phyloP scores from a whole-genome alignment of 2,888 invertebrate species.

The Hyposoter dolosus region DNA sequence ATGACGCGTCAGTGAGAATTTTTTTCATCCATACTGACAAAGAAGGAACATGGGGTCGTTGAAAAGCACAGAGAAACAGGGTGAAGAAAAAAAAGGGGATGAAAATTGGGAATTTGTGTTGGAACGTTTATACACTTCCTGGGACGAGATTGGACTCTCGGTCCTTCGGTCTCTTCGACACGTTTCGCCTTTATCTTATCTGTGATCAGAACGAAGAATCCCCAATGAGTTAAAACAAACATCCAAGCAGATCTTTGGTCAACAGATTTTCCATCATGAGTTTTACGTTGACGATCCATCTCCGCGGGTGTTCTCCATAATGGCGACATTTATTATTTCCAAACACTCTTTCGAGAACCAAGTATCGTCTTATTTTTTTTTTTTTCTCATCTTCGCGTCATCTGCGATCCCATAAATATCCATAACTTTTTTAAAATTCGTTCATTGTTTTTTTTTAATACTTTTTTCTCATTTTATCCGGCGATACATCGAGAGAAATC shows the following conservation, averaged over 20 bases:
- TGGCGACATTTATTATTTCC: slow-evolving; percentile 14
- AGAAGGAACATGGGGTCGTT: neutral
- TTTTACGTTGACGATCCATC: slow-evolving; percentile 12
- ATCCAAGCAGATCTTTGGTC: neutral
- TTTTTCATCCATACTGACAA: neutral
- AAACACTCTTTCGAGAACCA: slow-evolving; percentile 1
- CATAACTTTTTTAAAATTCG: neutral
- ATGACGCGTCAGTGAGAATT: slow-evolving; percentile 18
- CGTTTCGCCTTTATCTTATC: slow-evolving; percentile 46
- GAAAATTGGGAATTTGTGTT: slow-evolving; percentile 44
- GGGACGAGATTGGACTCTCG: slow-evolving; percentile 47
- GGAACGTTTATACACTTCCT: slow-evolving; percentile 49
- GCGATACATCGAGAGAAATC: slow-evolving; percentile 17
- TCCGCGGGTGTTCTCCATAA: slow-evolving; percentile 28
- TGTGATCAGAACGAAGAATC: slow-evolving; percentile 38
- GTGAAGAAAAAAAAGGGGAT: neutral
- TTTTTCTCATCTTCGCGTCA: neutral
- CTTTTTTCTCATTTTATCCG: neutral
- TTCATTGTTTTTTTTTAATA: neutral
- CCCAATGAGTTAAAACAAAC: slow-evolving; percentile 6
- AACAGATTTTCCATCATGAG: slow-evolving; percentile 26
- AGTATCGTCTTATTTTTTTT: neutral
- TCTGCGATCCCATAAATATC: slow-evolving; percentile 19
- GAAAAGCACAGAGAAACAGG: neutral
- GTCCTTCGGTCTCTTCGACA: slow-evolving; percentile 48